Percentiles rank a stretch among this genome's conserved stretches.
Evolutionary conservation across 2,797 vertebrate genomes (phyloP).

Genomic region (Tinamus major): DNA sequence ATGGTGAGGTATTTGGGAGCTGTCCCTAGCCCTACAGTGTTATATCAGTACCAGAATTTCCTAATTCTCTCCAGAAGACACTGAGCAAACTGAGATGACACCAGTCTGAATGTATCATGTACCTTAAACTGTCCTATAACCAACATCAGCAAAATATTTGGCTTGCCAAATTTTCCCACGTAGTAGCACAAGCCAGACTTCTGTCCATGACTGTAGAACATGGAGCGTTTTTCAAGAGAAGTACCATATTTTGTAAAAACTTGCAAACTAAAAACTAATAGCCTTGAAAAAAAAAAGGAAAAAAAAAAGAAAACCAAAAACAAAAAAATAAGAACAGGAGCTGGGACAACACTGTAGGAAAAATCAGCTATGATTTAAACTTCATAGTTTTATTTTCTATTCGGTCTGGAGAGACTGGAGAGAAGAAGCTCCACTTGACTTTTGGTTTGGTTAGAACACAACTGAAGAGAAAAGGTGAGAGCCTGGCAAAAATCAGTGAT

Average conservation of each 20-base stretch:
- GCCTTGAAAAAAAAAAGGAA: background rate
- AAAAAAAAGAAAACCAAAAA: background rate
- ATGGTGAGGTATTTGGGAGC: background rate
- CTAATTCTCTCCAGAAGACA: background rate
- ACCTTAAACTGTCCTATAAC: background rate
- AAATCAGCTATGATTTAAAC: background rate
- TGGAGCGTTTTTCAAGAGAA: background rate
- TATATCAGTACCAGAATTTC: background rate
- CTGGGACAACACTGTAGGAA: background rate
- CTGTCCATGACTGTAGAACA: background rate
- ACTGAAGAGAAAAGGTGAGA: background rate
- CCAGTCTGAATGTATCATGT: background rate
- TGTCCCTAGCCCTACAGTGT: background rate
- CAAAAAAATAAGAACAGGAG: background rate
- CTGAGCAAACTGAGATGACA: background rate
- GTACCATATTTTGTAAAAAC: fast-evolving
- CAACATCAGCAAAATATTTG: background rate
- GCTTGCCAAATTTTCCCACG: background rate
- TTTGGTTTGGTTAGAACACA: background rate
- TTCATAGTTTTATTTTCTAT: background rate
- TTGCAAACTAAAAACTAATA: background rate
- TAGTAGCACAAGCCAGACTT: no score
- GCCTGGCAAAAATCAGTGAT: fast-evolving
- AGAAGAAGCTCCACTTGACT: background rate
- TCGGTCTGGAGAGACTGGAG: background rate